phyloP scores from a whole-genome alignment of 2,113 vertebrate species.

The Theristicus caerulescens region DNA sequence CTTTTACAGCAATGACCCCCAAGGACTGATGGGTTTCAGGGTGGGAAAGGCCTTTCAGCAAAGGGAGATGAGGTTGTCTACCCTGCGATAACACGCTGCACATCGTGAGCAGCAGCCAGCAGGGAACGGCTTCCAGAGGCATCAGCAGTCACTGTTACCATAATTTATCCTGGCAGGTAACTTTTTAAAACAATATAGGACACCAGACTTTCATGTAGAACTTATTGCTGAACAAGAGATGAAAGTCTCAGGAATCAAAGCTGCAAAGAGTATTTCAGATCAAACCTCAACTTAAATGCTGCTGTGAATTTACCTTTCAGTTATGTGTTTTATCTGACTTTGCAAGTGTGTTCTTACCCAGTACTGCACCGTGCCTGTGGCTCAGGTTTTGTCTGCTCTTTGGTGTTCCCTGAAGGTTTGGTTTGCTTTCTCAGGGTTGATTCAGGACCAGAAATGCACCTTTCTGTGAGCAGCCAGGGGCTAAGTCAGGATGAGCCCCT shows the following conservation, averaged over 20 bases:
- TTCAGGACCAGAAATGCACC: background rate
- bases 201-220: background rate
- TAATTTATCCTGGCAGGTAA: background rate
- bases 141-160: fast-evolving
- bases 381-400: background rate
- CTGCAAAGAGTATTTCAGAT: background rate
- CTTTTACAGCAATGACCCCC: background rate
- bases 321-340: background rate
- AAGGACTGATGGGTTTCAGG: background rate
- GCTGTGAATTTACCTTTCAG: background rate
- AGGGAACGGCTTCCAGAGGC: background rate
- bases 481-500: background rate
- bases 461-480: background rate
- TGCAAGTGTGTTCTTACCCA: background rate
- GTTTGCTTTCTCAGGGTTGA: background rate
- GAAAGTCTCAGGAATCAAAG: background rate
- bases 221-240: background rate
- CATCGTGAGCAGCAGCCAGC: background rate
- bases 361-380: background rate
- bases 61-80: background rate
- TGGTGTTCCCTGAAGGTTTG: background rate
- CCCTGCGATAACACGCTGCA: fast-evolving
- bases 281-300: background rate
- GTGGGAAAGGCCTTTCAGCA: background rate
- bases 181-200: background rate